phyloP scores from a whole-genome alignment of 2,797 vertebrate genomes.

The Calcarius lapponicus region DNA sequence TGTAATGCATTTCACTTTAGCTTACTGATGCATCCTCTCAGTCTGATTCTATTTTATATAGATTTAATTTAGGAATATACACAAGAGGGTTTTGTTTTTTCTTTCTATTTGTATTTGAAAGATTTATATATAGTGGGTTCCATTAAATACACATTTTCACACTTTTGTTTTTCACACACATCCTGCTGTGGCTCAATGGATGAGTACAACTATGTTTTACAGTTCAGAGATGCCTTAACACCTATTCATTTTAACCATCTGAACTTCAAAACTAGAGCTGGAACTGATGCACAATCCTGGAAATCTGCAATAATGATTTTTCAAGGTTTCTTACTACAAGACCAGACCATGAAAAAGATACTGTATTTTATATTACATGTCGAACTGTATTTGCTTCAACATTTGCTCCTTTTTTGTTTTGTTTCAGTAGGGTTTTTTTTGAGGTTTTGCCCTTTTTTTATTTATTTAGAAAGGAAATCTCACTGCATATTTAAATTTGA shows the following conservation, averaged over 20 bases:
- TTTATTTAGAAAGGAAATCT: not conserved
- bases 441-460: not conserved
- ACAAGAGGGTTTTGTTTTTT: not conserved
- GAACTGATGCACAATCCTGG: not conserved
- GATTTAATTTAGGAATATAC: slow-evolving; percentile 17
- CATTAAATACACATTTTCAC: not conserved
- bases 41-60: slow-evolving; percentile 5
- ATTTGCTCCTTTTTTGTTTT: not conserved
- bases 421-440: not conserved
- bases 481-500: not conserved
- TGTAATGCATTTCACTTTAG: not conserved
- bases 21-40: not conserved
- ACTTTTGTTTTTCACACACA: not conserved
- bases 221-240: not conserved
- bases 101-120: not conserved
- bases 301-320: not conserved
- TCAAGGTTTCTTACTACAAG: not conserved
- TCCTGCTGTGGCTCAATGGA: not conserved
- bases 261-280: not conserved
- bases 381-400: not conserved
- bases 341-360: not conserved
- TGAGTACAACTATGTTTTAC: not conserved
- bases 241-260: not conserved
- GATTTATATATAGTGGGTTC: not conserved
- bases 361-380: not conserved